Evolutionary conservation across 2,797 vertebrate genomes (phyloP), one percentile per base, ranked within the genome.

Genomic region (Notolepis coatsorum): DNA sequence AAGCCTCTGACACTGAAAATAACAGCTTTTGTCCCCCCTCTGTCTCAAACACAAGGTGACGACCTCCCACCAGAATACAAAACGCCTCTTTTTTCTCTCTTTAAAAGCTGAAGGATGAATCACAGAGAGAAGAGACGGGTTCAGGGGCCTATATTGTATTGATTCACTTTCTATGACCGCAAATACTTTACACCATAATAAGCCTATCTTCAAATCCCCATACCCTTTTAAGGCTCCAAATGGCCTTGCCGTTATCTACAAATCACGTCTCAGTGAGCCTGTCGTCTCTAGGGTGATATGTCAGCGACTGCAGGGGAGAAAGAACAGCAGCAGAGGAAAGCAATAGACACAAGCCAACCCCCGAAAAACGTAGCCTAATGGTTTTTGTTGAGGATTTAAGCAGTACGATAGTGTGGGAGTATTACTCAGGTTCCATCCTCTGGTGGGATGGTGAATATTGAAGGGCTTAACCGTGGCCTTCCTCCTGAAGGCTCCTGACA

Each of bases 121-220:
- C 80, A 77, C 57, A 50, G 50, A 61, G 57, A 56, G 48, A 77
- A 68, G 60, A 38, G 45, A 48, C 12, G 54, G 68, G 62, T 71
- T 69, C 50, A 55, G 67, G 28, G 66, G 59, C 43, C 72, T 66
- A 59, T 63, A 72, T 73, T n/a, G n/a, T 86, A 90, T 90, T 88
- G 91, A 91, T 92, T 90, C 83, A 71, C 77, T 88, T 91, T 86
- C 84, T 89, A 89, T 90, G 82, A 86, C 82, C 88, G 84, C 90
- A 90, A 90, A 93, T 91, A 91, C 84, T 86, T 88, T 79, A 85
- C 79, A 89, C 81, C 61, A 84, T 90, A 90, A 92, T 89, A 91
- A 91, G 87, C 84, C 84, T 61, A 80, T 88, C 63, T 86, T 91
- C 85, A 89, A 89, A 81, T 77, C 83, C 76, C 75, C 45, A 61